Evolutionary conservation across 2,113 vertebrate species (phyloP), one percentile per base, ranked within the genome.

Genomic region (Triplophysa rosa): DNA sequence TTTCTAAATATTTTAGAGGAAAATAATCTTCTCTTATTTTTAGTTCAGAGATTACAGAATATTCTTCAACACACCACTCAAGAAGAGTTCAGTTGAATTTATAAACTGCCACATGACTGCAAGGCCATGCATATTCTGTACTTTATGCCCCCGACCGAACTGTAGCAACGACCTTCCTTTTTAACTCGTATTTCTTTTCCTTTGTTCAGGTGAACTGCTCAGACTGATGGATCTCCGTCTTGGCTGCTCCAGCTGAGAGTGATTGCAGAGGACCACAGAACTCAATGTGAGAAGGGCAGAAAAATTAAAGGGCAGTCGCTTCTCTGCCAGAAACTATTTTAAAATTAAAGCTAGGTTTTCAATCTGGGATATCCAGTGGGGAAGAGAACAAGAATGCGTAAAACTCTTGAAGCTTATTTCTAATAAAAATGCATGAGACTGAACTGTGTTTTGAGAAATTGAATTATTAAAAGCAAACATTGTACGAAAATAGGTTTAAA

Each of bases 391-490:
- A 64, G 80, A 70, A 64, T 69, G 84, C 80, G 84, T 86, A 89
- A 85, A 90, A 67, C 88, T 80, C 84, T 82, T n/a, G 85, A 88
- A 85, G 80, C 52, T 87, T 66, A 70, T 85, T 84, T 62, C 67
- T 88, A 86, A 91, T 93, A 82, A 93, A 93, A 93, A 93, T 93
- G 90, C 92, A 92, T 91, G 83, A 23, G 63, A 87, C 42, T 90
- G 85, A 83, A 68, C 78, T 83, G 74, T 88, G 85, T 90, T 91
- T 90, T 87, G 91, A 89, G 19, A 94, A 92, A 93, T 93, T 90
- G 90, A 94, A 93, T 92, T 94, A 92, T 95, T 94, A 93, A 94
- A 93, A 91, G 89, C 87, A 94, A 93, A 94, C 92, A 94, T 92
- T 92, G 85, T 89, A 90, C 86, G 87, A 92, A 62, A 94, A 93